Evolutionary conservation across 1,140 invertebrate species (phyloP).

Genomic region (Hirudo medicinalis): DNA sequence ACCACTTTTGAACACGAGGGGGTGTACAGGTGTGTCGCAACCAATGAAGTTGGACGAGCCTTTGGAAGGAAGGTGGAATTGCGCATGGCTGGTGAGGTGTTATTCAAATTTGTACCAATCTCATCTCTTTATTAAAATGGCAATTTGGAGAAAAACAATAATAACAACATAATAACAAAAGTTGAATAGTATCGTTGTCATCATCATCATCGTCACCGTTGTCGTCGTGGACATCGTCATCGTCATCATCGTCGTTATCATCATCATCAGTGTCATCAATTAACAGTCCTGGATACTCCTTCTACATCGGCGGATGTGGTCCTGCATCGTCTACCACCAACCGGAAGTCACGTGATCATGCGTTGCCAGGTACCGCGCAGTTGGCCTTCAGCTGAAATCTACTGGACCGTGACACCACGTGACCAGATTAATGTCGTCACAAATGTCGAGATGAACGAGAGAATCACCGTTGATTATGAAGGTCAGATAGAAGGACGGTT

Average conservation of each 20-base stretch:
- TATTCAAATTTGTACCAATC: not conserved
- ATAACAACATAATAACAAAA: not conserved
- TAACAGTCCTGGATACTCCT: not conserved
- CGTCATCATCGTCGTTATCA: too few relatives aligned
- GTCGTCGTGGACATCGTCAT: too few relatives aligned
- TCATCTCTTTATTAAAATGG: not conserved
- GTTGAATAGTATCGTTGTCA: not conserved
- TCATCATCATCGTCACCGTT: too few relatives aligned
- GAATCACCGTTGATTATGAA: not conserved
- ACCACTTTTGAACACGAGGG: not conserved
- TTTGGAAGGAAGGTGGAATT: not conserved
- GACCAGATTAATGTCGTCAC: not conserved
- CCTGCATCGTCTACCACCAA: not conserved
- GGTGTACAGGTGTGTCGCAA: not conserved
- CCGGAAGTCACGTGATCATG: constrained; percentile 12
- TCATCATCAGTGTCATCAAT: too few relatives aligned
- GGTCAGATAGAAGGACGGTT: not conserved
- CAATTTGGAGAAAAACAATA: not conserved
- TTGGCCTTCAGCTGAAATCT: not conserved
- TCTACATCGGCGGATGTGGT: not conserved
- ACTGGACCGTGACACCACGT: constrained; percentile 5
- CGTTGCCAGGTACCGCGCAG: constrained; percentile 4
- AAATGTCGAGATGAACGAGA: not conserved
- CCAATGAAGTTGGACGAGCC: not conserved
- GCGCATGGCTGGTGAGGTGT: not conserved